Evolutionary conservation across 1,140 invertebrate species (phyloP), one percentile per base, ranked within the genome.

Genomic region (Dolichoris vasculosae): DNA sequence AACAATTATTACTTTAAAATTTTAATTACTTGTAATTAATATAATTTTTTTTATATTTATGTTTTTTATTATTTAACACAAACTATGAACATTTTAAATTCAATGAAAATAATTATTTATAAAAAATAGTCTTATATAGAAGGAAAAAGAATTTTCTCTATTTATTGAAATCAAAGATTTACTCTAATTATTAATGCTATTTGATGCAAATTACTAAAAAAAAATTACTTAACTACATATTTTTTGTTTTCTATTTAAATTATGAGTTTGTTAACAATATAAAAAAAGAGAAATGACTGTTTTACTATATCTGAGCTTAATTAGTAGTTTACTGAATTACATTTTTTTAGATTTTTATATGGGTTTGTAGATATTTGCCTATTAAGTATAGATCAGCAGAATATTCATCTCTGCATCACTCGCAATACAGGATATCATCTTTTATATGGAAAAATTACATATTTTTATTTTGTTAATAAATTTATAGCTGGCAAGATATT

Each of bases 401-500:
- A n/a, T 78, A 51, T 75, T 85, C 69, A 85, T 67, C 77, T 81
- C 43, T 64, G 75, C 59, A 46, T 79, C 76, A 43, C 46, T 26
- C 59, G 40, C 40, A 38, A 8, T 40, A 46, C 82, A 83, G 82
- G 82, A 73, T 83, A 76, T 76, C 82, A 71, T 76, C 64, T 26
- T 23, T 23, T 17, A 2, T n/a, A 11, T 11, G 35, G 35, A 15
- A 43, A 7, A 82, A 76, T 83, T 83, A 51, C 51, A 83, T 83
- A 35, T 73, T 30, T 38, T 15, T 26, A 63, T 38, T 32, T 48
- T 17, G 17, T 8, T 35, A 40, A 55, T 38, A 79, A 40, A 79
- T 63, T 35, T 63, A 9, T 23, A 26, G 17, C 46, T 76, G 71
- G 43, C 46, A 26, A 83, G 46, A 9, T 23, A 40, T 78, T n/a